These are phyloP conservation scores for Melanerpes aurifrons DNA, from an alignment of 2,113 vertebrate genomes.

Conservation along the genomic window DNA sequence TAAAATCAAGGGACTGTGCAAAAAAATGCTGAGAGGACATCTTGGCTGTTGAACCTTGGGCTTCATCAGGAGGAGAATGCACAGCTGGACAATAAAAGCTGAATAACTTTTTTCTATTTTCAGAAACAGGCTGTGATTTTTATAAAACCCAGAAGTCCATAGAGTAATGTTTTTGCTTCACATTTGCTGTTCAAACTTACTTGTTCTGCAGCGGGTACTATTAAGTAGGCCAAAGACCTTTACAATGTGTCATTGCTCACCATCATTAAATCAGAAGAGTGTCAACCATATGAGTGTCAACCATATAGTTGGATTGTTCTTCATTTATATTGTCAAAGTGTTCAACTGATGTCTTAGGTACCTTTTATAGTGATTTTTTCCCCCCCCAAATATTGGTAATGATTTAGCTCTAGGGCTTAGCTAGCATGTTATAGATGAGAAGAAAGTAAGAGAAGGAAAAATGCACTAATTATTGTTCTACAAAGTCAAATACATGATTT, in stretches of 20 bases:
- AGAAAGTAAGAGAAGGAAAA: neutral
- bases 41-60: neutral
- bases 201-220: neutral
- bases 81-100: neutral
- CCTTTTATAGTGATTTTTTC: neutral
- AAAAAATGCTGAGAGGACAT: neutral
- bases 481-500: constrained; percentile 10
- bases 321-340: neutral
- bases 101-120: neutral
- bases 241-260: neutral
- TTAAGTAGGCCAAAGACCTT: neutral
- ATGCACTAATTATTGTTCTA: neutral
- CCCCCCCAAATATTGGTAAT: neutral
- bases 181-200: neutral
- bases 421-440: neutral
- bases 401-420: neutral
- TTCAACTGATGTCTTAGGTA: neutral
- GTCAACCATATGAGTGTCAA: fast-evolving
- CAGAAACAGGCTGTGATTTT: neutral
- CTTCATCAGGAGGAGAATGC: neutral
- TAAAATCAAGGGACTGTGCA: neutral
- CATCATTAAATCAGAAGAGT: neutral
- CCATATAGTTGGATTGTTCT: neutral
- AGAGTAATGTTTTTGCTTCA: neutral
- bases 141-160: neutral